Percentiles rank a stretch among this genome's conserved stretches.
phyloP scores from a whole-genome alignment of 2,113 vertebrate species.

The Thinocorus orbignyianus region DNA sequence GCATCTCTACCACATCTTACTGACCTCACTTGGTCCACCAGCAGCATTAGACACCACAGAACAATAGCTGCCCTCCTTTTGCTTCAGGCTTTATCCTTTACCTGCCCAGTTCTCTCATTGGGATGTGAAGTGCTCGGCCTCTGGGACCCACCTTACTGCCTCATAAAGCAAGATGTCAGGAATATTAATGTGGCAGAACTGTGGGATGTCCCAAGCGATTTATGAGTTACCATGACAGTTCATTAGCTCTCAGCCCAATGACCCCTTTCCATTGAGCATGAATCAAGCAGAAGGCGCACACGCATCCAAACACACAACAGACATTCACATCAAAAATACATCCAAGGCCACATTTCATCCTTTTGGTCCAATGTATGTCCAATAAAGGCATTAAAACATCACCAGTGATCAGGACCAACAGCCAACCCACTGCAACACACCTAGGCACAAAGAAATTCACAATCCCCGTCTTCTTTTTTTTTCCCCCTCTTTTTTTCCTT shows the following conservation, averaged over 20 bases:
- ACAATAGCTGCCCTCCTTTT: background rate
- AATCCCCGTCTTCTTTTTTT: background rate
- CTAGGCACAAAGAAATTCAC: background rate
- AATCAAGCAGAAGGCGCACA: background rate
- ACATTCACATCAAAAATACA: constrained; percentile 11
- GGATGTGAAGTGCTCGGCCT: background rate
- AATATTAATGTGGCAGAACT: constrained; percentile 53
- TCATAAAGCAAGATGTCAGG: constrained; percentile 41
- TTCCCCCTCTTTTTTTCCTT: background rate
- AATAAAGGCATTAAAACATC: background rate
- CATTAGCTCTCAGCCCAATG: constrained; percentile 16
- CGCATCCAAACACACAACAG: background rate
- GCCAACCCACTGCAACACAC: background rate
- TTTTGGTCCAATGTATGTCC: background rate
- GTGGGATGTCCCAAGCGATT: constrained; percentile 35
- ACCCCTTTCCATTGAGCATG: background rate
- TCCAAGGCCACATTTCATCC: background rate
- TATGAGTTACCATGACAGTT: constrained; percentile 47
- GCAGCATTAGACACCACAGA: background rate
- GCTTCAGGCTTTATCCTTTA: background rate
- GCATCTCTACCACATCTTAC: background rate
- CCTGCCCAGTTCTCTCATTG: background rate
- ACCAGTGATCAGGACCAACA: background rate
- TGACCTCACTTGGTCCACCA: background rate
- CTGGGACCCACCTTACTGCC: constrained; percentile 20